phyloP scores from a whole-genome alignment of 2,797 vertebrate genomes.

The Megalops cyprinoides region DNA sequence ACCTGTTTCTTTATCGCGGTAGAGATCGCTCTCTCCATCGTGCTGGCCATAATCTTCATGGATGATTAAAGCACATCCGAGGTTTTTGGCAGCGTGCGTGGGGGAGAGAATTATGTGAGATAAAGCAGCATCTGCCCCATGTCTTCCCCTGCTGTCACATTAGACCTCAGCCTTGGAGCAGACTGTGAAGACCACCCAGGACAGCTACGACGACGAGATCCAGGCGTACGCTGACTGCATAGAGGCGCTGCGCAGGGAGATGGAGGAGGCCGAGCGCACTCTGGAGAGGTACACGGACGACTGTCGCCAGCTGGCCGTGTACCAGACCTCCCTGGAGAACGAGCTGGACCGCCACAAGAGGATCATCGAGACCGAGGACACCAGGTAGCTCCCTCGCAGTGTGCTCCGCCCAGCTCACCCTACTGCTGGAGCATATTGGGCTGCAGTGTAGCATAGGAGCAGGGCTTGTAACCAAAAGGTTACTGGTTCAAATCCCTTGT shows the following conservation, averaged over 20 bases:
- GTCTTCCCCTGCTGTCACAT: not conserved
- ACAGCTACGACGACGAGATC: slow-evolving; percentile 85
- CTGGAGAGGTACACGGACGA: slow-evolving; percentile 86
- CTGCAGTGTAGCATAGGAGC: too few species aligned
- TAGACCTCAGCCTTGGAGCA: slow-evolving; percentile 86
- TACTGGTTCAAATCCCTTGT: too few species aligned
- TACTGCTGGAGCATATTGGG: too few species aligned
- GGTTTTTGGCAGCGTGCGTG: too few species aligned
- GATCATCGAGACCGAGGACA: slow-evolving; percentile 91
- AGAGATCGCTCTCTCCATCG: too few species aligned
- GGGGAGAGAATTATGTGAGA: too few species aligned
- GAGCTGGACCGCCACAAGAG: slow-evolving; percentile 91
- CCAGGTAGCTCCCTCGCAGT: slow-evolving; percentile 80
- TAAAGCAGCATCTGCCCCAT: too few species aligned
- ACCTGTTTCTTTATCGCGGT: too few species aligned
- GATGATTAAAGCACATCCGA: too few species aligned
- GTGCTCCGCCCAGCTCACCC: too few species aligned
- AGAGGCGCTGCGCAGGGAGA: slow-evolving; percentile 83
- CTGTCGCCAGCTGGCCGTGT: slow-evolving; percentile 85
- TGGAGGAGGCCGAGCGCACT: slow-evolving; percentile 84
- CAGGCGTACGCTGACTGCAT: slow-evolving; percentile 89
- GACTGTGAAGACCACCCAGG: slow-evolving; percentile 84
- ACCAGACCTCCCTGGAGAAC: slow-evolving; percentile 87
- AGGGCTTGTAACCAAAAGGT: too few species aligned
- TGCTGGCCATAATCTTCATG: too few species aligned